Evolutionary conservation across 2,888 invertebrate genomes (phyloP), one percentile per base, ranked within the genome.

Genomic region (Smittia sp.): DNA sequence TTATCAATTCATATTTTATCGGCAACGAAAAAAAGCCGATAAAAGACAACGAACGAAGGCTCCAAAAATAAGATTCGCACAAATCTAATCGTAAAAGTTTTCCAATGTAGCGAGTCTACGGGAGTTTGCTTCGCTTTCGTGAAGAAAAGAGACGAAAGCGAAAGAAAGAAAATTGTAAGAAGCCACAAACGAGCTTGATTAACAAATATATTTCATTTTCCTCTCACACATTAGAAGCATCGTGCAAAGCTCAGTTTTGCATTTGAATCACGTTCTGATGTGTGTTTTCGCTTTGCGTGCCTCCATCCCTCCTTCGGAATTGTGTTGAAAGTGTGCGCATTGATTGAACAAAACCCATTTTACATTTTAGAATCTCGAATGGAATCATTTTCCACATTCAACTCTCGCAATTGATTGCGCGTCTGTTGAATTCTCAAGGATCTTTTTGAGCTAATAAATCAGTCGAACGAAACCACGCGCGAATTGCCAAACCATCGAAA

Each of bases 251-350:
- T 63, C 63, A 25, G 27, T 25, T 63, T 24, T 63, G 22, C 27
- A 63, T 25, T 63, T 24, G 63, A 63, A 63, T 63, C 63, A 63
- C 63, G 63, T 63, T 27, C 27, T 13, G 4, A 24, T 27, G 11
- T 63, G 20, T 63, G 25, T 63, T 63, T 63, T 22, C 18, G 22
- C 58, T 13, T n/a, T 58, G 15, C 25, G 25, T 63, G 63, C 27
- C n/a, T 25, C 13, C n/a, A 63, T 13, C 27, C 63, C 4, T 3
- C 20, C n/a, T n/a, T n/a, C n/a, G 7, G 24, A 58, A 58, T 58
- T 24, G 24, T 24, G 18, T 7, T 3, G 1, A 58, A 54, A 54
- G 7, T 46, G 4, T 46, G 11, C 2, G 15, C 11, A 46, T 46
- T 46, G n/a, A 46, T n/a, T 32, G 32, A 9, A 32, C 13, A 46